Evolutionary conservation across 2,888 invertebrate species (phyloP).

Genomic region (Eumacrocentrus americanus): DNA sequence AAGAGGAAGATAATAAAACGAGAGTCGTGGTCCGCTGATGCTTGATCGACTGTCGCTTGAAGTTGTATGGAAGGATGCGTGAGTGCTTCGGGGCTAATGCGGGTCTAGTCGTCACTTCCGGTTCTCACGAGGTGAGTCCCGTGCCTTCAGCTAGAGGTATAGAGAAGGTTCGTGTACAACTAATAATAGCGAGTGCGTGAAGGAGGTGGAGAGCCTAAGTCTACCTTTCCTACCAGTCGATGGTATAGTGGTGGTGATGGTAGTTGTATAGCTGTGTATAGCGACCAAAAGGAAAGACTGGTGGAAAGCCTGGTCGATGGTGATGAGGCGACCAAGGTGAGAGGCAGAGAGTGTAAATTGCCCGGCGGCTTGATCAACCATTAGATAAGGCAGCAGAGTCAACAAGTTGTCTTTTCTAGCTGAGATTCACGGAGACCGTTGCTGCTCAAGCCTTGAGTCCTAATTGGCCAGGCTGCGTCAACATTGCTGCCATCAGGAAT

Average conservation of each 20-base stretch:
- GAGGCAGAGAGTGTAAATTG: constrained; percentile 32
- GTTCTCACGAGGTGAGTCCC: constrained; percentile 36
- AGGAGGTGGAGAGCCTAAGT: constrained; percentile 15
- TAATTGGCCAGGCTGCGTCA: too few species aligned
- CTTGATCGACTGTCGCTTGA: constrained; percentile 18
- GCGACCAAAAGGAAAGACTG: neutral
- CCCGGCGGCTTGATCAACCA: constrained; percentile 31
- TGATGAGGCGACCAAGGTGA: too few species aligned
- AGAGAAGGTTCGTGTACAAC: constrained; percentile 16
- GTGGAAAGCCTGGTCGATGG: constrained; percentile 1
- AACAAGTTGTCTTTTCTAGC: constrained; percentile 44
- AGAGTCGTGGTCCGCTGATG: constrained; percentile 19
- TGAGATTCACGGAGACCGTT: constrained; percentile 23
- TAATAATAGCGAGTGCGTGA: constrained; percentile 22
- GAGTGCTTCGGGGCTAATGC: constrained; percentile 33
- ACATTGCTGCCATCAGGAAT: constrained; percentile 2
- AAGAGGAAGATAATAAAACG: constrained; percentile 4
- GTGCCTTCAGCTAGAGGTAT: constrained; percentile 17
- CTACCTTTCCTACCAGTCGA: neutral
- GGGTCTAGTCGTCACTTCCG: constrained; percentile 34
- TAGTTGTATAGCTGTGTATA: neutral
- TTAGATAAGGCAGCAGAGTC: constrained; percentile 45
- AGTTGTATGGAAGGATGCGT: constrained; percentile 27
- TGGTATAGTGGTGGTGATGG: neutral
- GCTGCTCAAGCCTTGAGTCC: too few species aligned